phyloP scores from a whole-genome alignment of 1,140 invertebrate species.

The Procambarus virginalis region DNA sequence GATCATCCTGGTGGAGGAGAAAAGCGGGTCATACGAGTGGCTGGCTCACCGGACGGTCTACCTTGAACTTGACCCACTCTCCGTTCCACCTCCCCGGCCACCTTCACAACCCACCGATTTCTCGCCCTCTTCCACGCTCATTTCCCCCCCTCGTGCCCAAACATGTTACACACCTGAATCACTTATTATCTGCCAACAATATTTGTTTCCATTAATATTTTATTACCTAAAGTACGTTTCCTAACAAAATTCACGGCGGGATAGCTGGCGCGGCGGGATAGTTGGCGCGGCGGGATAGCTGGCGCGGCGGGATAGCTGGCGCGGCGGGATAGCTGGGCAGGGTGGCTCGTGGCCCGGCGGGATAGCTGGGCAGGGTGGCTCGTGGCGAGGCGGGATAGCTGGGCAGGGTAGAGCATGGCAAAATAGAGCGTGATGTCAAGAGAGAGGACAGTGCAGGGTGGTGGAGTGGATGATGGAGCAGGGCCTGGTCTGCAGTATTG shows the following conservation, averaged over 20 bases:
- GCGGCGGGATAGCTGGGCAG: too few species aligned
- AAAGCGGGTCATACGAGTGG: conserved; percentile 36
- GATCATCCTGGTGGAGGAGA: conserved; percentile 39
- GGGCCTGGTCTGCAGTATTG: neutral
- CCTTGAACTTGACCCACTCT: conserved; percentile 59
- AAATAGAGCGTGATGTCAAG: too few species aligned
- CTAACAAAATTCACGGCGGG: too few species aligned
- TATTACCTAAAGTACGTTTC: too few species aligned
- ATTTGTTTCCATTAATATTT: too few species aligned
- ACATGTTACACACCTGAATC: too few species aligned
- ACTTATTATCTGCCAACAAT: too few species aligned
- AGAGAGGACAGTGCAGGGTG: neutral
- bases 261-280: neutral
- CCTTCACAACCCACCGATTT: neutral
- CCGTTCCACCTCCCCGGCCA: conserved; percentile 3
- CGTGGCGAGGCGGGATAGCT: neutral
- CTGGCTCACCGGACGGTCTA: neutral
- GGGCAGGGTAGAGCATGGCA: neutral
- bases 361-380: neutral
- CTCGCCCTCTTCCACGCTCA: neutral
- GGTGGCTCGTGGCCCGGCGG: too few species aligned
- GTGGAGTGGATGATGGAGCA: neutral
- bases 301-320: too few species aligned
- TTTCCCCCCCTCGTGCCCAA: neutral
- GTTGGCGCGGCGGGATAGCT: neutral